Conservation (phyloP, 2,113 vertebrate species). For the Lathamus discolor region DNA sequence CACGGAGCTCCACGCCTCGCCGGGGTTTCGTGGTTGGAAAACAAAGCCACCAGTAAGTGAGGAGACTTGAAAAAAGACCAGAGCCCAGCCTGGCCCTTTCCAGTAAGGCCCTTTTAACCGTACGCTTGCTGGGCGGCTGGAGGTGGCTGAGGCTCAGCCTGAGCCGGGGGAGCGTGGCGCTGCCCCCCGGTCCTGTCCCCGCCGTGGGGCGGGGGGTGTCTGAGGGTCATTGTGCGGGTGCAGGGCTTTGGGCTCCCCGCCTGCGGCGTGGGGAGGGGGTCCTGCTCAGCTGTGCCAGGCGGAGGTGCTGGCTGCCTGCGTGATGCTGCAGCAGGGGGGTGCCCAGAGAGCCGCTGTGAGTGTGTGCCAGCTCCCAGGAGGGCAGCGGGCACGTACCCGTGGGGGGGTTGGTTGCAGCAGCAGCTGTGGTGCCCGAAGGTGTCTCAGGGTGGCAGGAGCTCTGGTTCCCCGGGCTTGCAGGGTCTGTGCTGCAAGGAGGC, state of each 20-base stretch:
- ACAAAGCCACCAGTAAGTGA: constrained; percentile 45
- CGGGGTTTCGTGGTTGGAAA: background rate
- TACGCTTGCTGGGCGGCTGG: background rate
- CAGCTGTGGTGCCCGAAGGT: background rate
- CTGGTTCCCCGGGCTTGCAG: rapidly evolving
- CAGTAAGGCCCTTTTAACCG: background rate
- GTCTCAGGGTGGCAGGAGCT: background rate
- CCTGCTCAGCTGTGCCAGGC: background rate
- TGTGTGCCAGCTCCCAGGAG: background rate
- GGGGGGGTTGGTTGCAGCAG: background rate
- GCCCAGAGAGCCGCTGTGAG: background rate
- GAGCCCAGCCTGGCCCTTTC: background rate
- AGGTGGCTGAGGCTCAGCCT: background rate
- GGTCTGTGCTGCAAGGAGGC: background rate
- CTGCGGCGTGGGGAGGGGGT: background rate
- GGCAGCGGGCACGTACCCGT: rapidly evolving
- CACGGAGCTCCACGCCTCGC: background rate
- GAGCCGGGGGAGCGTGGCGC: background rate
- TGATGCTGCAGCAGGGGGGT: background rate
- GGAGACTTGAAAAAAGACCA: constrained; percentile 36
- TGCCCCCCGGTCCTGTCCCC: rapidly evolving
- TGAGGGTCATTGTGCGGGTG: background rate
- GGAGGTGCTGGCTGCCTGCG: background rate
- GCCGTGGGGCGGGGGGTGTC: rapidly evolving
- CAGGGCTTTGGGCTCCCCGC: background rate